Percentiles rank a stretch among this genome's conserved stretches.
Evolutionary conservation across 1,140 invertebrate species (phyloP).

Genomic region (Drosophila pectinifera): DNA sequence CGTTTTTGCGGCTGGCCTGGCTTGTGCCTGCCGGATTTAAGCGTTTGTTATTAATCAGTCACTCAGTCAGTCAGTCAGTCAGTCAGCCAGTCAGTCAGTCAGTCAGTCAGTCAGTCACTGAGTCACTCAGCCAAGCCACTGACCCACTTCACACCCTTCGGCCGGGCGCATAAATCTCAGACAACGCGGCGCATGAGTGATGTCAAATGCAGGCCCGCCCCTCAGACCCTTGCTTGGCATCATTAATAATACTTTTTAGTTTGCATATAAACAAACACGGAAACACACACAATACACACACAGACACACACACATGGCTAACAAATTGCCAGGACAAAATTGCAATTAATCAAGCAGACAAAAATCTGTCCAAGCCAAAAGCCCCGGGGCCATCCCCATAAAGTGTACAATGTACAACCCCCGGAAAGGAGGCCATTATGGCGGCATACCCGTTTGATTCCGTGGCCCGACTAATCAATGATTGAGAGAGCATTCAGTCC

Average conservation of each 20-base stretch:
- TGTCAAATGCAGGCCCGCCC: slow-evolving; percentile 71
- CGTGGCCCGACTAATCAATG: slow-evolving; percentile 44
- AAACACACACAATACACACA: no score
- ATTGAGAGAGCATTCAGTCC: slow-evolving; percentile 22
- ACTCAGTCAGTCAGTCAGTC: slow-evolving; percentile 22
- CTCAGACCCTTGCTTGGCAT: slow-evolving; percentile 37
- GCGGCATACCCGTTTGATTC: slow-evolving; percentile 30
- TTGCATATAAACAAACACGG: slow-evolving; percentile 37
- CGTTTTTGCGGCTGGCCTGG: slow-evolving; percentile 26
- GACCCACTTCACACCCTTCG: slow-evolving; percentile 17
- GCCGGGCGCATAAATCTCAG: slow-evolving; percentile 65
- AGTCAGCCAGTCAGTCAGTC: slow-evolving; percentile 23
- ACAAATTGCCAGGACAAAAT: slow-evolving; percentile 60
- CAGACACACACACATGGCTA: slow-evolving; percentile 15
- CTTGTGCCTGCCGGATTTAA: slow-evolving; percentile 53
- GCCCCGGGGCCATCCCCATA: neutral
- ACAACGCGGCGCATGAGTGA: slow-evolving; percentile 76
- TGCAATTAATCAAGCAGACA: slow-evolving; percentile 80
- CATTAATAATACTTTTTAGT: slow-evolving; percentile 80
- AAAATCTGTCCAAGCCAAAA: slow-evolving; percentile 56
- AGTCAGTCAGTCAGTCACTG: slow-evolving; percentile 20
- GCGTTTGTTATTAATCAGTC: slow-evolving; percentile 75
- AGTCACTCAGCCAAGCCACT: slow-evolving; percentile 14
- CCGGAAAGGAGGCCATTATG: slow-evolving; percentile 26
- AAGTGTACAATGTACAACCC: no score